Base-by-base conservation (phyloP, 2,113 vertebrate species). In the Hyla sarda region DNA sequence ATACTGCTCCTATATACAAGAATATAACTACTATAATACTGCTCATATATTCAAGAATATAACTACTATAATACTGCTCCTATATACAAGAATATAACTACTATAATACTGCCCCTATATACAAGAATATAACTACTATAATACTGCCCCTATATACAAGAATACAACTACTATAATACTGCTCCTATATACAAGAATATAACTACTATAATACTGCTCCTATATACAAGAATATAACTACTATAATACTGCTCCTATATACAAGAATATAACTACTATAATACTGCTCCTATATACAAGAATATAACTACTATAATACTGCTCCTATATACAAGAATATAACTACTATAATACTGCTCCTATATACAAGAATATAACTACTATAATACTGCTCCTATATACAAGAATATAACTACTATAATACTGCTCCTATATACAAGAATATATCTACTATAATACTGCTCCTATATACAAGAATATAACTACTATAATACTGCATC, bases 21-120 rank as follows among this genome's bases (percentile, higher is more conserved):
- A 69, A 69, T 65, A 65, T 65, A 65, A 65, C 60, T 65, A 65
- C 60, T 65, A 65, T 65, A 65, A 65, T 65, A 65, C 25, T 65
- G 28, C 60, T 5, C 13, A 25, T 28, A 65, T 65, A 9, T 65
- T 30, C 60, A 65, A 65, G 60, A 65, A 65, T 65, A 65, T 65
- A 65, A 65, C 60, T 65, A 65, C 60, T 65, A 65, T 30, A 65
- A 65, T 65, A 65, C 60, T 65, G 60, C 60, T 7, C 60, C 60
- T 65, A 30, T 65, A 9, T 65, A 28, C 60, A 65, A 30, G 60
- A 65, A 65, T 65, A 30, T 65, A 65, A 65, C 60, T 65, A 65
- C 60, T 65, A 65, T 65, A 65, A 65, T 65, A 65, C 60, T 62
- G 25, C 25, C 5, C 60, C 60, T 65, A 30, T 65, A 2, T 30